Evolutionary conservation across 2,113 vertebrate genomes (phyloP).

Genomic region (Sterna hirundo): DNA sequence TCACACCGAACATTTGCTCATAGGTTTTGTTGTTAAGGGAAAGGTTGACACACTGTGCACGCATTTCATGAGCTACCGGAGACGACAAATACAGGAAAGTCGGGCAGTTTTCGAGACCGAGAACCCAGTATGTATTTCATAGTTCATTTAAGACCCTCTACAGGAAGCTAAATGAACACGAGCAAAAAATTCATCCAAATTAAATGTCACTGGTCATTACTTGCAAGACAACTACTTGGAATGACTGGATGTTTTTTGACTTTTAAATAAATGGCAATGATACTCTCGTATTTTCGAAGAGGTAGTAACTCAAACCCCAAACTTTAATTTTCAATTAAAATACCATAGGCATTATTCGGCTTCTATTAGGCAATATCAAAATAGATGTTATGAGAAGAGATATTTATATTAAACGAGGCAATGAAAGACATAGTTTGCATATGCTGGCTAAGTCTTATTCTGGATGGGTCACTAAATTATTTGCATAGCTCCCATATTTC

Average conservation of each 20-base stretch:
- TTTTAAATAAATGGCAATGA: neutral
- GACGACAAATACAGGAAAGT: conserved; percentile 8
- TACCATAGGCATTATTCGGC: neutral
- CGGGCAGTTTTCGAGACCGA: neutral
- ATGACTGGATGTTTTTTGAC: neutral
- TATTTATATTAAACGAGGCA: neutral
- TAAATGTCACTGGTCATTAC: neutral
- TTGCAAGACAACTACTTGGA: neutral
- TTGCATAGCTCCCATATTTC: conserved; percentile 29
- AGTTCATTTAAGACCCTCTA: neutral
- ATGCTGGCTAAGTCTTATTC: neutral
- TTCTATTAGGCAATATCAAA: neutral
- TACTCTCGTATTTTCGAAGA: neutral
- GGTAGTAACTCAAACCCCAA: neutral
- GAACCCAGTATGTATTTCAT: neutral
- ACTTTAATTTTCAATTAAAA: neutral
- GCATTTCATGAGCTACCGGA: conserved; percentile 21
- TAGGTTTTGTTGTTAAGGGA: conserved; percentile 69
- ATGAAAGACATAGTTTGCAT: neutral
- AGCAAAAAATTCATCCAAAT: neutral
- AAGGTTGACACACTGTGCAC: conserved; percentile 42
- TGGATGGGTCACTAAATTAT: conserved; percentile 31
- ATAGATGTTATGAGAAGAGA: neutral
- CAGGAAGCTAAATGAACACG: neutral
- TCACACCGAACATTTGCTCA: conserved; percentile 70